phyloP scores from a whole-genome alignment of 2,888 invertebrate genomes.

The Thyatira batis region DNA sequence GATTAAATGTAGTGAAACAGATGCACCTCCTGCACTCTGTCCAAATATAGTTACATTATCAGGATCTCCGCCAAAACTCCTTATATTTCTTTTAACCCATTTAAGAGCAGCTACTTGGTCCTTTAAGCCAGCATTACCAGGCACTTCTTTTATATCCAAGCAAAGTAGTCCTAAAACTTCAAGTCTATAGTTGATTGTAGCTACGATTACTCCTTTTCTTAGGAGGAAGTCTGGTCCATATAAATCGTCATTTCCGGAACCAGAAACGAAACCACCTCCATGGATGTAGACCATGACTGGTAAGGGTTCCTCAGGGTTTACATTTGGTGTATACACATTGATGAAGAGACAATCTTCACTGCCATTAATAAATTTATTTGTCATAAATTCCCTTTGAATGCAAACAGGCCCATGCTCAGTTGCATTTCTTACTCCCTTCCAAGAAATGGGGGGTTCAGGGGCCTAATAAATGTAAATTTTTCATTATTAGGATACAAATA shows the following conservation, averaged over 20 bases:
- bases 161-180: slow-evolving; percentile 64
- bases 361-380: slow-evolving; percentile 24
- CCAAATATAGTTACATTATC: slow-evolving; percentile 71
- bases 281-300: slow-evolving; percentile 71
- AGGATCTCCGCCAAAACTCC: slow-evolving; percentile 64
- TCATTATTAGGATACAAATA: too few relatives aligned
- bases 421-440: slow-evolving; percentile 60
- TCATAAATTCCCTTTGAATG: slow-evolving; percentile 41
- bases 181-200: slow-evolving; percentile 69
- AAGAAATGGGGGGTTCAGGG: slow-evolving; percentile 53
- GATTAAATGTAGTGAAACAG: slow-evolving; percentile 56
- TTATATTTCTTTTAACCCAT: slow-evolving; percentile 67
- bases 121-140: slow-evolving; percentile 76
- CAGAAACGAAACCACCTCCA: slow-evolving; percentile 55
- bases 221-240: slow-evolving; percentile 67
- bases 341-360: slow-evolving; percentile 67
- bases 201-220: slow-evolving; percentile 56
- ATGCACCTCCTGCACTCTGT: slow-evolving; percentile 64
- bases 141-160: slow-evolving; percentile 61
- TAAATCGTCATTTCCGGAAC: slow-evolving; percentile 54
- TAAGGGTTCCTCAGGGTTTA: slow-evolving; percentile 34
- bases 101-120: slow-evolving; percentile 68
- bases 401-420: slow-evolving; percentile 53
- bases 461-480: slow-evolving; percentile 43
- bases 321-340: slow-evolving; percentile 63